Conservation (phyloP, 64 coral and sea anemone species). For the Trachythela sp. region DNA sequence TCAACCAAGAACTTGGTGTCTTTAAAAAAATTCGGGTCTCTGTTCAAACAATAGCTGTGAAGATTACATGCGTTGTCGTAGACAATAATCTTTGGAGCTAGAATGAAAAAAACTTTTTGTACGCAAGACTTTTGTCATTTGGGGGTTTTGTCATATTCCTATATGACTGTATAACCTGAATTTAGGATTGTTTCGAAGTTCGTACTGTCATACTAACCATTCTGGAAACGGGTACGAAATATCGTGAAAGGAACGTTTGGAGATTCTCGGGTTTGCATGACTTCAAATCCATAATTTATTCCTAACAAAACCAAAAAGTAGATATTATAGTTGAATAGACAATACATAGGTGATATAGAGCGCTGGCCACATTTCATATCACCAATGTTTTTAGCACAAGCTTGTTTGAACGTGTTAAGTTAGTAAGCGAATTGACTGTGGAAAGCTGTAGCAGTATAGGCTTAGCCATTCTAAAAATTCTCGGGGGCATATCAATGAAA, state of each 20-base stretch:
- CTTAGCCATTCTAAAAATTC: not conserved
- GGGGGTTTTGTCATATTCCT: no score
- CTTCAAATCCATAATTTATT: no score
- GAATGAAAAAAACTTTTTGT: not conserved
- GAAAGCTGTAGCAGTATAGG: not conserved
- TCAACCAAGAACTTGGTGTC: no score
- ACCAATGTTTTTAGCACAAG: no score
- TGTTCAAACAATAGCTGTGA: not conserved
- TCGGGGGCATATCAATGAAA: not conserved
- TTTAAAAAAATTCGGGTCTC: no score
- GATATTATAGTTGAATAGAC: no score
- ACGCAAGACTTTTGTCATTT: not conserved
- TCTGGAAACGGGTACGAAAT: not conserved
- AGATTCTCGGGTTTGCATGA: not conserved
- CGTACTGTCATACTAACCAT: not conserved
- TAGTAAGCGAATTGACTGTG: not conserved
- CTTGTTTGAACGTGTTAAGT: not conserved
- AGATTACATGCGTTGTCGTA: conserved; percentile 20
- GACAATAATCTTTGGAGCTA: not conserved
- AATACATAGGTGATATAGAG: no score
- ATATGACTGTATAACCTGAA: no score
- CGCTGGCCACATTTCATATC: no score
- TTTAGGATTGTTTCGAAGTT: no score
- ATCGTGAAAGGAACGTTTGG: conserved; percentile 2
- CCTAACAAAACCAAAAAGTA: no score